Evolutionary conservation across 1,140 invertebrate species (phyloP), one percentile per base, ranked within the genome.

Genomic region (Drosophila cardini): DNA sequence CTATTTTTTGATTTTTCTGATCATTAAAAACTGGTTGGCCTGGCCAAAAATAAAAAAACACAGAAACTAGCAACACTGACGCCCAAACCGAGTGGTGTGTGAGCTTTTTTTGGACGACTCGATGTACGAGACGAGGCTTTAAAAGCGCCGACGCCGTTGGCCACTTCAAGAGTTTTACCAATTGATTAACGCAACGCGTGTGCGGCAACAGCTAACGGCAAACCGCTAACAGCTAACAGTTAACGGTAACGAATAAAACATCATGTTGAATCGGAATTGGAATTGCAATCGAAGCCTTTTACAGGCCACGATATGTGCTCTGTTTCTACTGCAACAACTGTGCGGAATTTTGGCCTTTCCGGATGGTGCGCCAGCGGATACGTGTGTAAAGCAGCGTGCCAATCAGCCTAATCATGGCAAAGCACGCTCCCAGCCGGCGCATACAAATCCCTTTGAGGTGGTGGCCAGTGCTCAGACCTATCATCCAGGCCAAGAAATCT

Each of bases 391-490:
- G 80, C 93, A 94, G 16, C 93, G 94, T 18, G 93, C 94, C 0
- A 96, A 96, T 92, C 95, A 95, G 77, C 96, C 96, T 0, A 95
- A 96, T 90, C 96, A 96, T 74, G 95, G 96, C 30, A 93, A 95
- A 72, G 94, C 95, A 10, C 92, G 94, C 16, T 92, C 95, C 1
- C 95, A 96, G 78, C 93, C 95, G 0, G 78, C 93, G 2, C 90
- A 94, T 1, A 94, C 93, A 0, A 94, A 94, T 76, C 96, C 96
- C 10, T 96, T 95, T 83, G 93, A 94, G 61, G 91, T 96, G 9
- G 78, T 94, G 0, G 95, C 95, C 36, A 95, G 94, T 8, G 92
- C 93, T 5, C 92, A 94, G 36, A 81, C 92, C 30, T 96, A 95
- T 80, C 92, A 93, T 69, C 95, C 96, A 11, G 95, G 95, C 45